Conservation (phyloP, 2,113 vertebrate genomes). For the Sceloporus tristichus region DNA sequence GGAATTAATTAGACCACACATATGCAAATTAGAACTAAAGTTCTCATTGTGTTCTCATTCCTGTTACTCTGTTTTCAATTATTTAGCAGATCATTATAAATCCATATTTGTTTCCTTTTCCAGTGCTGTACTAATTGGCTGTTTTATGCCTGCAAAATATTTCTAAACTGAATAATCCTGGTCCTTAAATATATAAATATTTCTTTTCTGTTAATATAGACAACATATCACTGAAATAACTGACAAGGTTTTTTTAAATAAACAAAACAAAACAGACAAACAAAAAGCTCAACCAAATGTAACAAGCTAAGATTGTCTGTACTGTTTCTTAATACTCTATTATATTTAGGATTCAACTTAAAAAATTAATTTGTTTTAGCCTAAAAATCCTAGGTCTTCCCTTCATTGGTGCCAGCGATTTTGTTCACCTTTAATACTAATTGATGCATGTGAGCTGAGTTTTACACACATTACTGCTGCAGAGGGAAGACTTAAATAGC, state of each 20-base stretch:
- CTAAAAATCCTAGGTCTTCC: background rate
- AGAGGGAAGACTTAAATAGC: background rate
- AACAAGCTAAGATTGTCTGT: slow-evolving; percentile 45
- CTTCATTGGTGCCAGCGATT: background rate
- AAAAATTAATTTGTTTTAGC: slow-evolving; percentile 27
- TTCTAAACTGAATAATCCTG: slow-evolving; percentile 25
- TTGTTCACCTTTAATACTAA: background rate
- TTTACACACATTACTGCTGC: background rate
- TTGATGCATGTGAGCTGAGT: background rate
- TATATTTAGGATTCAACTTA: slow-evolving; percentile 43
- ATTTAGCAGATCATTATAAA: slow-evolving; percentile 54
- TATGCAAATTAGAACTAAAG: slow-evolving; percentile 32
- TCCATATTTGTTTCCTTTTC: slow-evolving; percentile 28
- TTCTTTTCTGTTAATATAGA: slow-evolving; percentile 42
- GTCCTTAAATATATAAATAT: background rate
- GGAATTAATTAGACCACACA: slow-evolving; percentile 46
- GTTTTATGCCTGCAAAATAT: slow-evolving; percentile 40
- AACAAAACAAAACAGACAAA: slow-evolving; percentile 2
- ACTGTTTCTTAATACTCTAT: slow-evolving; percentile 35
- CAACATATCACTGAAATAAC: slow-evolving; percentile 45
- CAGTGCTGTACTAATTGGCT: slow-evolving; percentile 31
- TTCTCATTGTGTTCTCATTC: slow-evolving; percentile 48
- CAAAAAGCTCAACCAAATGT: slow-evolving; percentile 17
- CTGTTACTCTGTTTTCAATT: slow-evolving; percentile 37
- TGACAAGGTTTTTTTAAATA: slow-evolving; percentile 9